Evolutionary conservation across 2,888 invertebrate genomes (phyloP).

Genomic region (Watsonalla cultraria): DNA sequence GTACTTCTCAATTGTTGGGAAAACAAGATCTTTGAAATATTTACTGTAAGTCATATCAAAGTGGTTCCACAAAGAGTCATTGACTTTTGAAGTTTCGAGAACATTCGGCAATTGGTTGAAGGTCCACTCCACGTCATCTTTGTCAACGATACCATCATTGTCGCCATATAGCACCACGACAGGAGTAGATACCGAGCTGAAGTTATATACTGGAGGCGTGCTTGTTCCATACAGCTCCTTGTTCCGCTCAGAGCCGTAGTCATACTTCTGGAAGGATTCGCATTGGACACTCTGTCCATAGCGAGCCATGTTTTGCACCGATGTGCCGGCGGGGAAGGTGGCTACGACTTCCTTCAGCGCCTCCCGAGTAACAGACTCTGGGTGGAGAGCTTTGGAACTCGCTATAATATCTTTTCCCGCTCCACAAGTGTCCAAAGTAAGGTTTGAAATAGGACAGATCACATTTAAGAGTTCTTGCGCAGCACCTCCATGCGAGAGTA

Average conservation of each 20-base stretch:
- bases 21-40: constrained; percentile 21
- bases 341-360: constrained; percentile 37
- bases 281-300: constrained; percentile 48
- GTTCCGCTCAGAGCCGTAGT: constrained; percentile 47
- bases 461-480: constrained; percentile 42
- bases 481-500: constrained; percentile 40
- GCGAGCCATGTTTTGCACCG: constrained; percentile 44
- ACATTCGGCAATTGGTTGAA: constrained; percentile 75
- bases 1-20: constrained; percentile 60
- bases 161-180: constrained; percentile 46
- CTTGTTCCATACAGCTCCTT: constrained; percentile 38
- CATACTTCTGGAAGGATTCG: constrained; percentile 43
- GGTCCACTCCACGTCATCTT: constrained; percentile 75
- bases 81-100: constrained; percentile 73
- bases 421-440: constrained; percentile 35
- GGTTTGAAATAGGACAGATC: constrained; percentile 38
- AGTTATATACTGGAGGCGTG: constrained; percentile 43
- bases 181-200: constrained; percentile 43
- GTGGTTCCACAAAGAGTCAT: constrained; percentile 55
- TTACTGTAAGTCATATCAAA: constrained; percentile 27
- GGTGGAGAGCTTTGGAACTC: constrained; percentile 25
- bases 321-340: constrained; percentile 54
- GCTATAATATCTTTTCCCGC: constrained; percentile 30
- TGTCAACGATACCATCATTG: constrained; percentile 79
- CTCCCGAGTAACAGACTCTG: constrained; percentile 41